These are phyloP conservation scores for Cyclargus thomasi DNA, from an alignment of 1,140 invertebrate species.

Conservation along the genomic window DNA sequence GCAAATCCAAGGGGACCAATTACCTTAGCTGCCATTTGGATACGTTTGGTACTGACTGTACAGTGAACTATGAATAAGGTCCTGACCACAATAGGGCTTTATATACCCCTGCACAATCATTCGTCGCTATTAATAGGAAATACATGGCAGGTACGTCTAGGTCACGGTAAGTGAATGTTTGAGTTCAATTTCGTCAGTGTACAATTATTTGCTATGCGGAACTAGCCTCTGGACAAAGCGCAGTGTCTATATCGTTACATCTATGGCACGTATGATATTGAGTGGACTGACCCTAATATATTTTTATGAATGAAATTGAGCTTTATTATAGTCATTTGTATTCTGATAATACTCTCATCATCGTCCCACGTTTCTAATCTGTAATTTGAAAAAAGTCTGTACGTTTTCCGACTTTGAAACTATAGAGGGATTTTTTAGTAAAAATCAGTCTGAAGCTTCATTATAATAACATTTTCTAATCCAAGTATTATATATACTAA, in stretches of 20 bases:
- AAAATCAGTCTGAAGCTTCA: background rate
- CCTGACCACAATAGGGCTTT: conserved; percentile 49
- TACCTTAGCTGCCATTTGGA: conserved; percentile 70
- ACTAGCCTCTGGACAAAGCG: conserved; percentile 36
- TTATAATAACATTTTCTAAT: background rate
- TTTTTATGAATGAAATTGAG: conserved; percentile 9
- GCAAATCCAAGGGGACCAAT: conserved; percentile 14
- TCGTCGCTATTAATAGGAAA: conserved; percentile 65
- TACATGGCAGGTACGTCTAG: conserved; percentile 59
- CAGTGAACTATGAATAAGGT: conserved; percentile 66
- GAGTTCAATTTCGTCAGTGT: conserved; percentile 54
- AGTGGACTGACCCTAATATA: conserved; percentile 20
- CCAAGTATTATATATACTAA: too few species aligned
- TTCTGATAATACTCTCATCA: background rate
- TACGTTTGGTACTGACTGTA: conserved; percentile 56
- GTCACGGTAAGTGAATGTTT: conserved; percentile 55
- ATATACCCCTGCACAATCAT: conserved; percentile 57
- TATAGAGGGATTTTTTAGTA: background rate
- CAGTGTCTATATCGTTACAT: conserved; percentile 1
- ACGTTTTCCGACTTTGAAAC: background rate
- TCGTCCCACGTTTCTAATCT: too few species aligned
- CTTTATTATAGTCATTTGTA: conserved; percentile 15
- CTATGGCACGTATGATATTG: conserved; percentile 25
- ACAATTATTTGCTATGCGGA: conserved; percentile 52
- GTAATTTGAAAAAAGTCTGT: too few species aligned